A percentile compares a stretch with the other conserved stretches of the same genome.
These are phyloP conservation scores for Eumerus sabulonum DNA, from an alignment of 2,888 invertebrate species.

Conservation along the genomic window DNA sequence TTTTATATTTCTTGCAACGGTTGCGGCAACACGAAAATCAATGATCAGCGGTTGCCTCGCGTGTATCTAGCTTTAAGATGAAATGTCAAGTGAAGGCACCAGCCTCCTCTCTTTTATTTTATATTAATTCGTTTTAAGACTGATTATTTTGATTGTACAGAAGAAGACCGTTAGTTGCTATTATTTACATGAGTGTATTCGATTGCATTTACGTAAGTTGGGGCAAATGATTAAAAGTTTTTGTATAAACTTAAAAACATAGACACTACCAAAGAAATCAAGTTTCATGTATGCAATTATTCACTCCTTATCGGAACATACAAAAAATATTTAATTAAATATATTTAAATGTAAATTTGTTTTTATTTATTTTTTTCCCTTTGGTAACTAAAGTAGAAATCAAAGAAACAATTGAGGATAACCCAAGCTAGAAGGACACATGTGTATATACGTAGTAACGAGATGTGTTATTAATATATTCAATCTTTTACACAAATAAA, in stretches of 20 bases:
- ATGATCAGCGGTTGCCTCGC: no score
- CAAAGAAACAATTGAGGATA: slow-evolving; percentile 7
- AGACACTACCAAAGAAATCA: slow-evolving; percentile 50
- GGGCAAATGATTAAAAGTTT: slow-evolving; percentile 1
- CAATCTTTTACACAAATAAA: slow-evolving; percentile 9
- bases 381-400: slow-evolving; percentile 3
- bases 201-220: slow-evolving; percentile 41
- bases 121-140: slow-evolving; percentile 42
- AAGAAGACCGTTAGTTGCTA: slow-evolving; percentile 40
- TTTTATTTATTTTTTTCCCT: slow-evolving; percentile 1
- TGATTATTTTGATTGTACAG: slow-evolving; percentile 40
- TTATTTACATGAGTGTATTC: slow-evolving; percentile 13
- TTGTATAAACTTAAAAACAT: slow-evolving; percentile 7
- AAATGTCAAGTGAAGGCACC: slow-evolving; percentile 4
- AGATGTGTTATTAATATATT: slow-evolving; percentile 1
- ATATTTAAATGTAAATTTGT: background rate
- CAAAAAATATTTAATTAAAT: slow-evolving; percentile 4
- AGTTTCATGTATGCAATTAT: slow-evolving; percentile 32
- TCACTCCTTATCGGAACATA: background rate
- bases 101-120: slow-evolving; percentile 26
- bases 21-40: no score
- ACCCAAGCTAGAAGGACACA: background rate
- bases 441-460: no score
- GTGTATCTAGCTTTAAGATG: no score
- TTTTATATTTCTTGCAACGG: no score